A percentile compares a stretch with the other conserved stretches of the same genome.
phyloP scores from a whole-genome alignment of 2,797 vertebrate genomes.

The Fistularia tabacaria region DNA sequence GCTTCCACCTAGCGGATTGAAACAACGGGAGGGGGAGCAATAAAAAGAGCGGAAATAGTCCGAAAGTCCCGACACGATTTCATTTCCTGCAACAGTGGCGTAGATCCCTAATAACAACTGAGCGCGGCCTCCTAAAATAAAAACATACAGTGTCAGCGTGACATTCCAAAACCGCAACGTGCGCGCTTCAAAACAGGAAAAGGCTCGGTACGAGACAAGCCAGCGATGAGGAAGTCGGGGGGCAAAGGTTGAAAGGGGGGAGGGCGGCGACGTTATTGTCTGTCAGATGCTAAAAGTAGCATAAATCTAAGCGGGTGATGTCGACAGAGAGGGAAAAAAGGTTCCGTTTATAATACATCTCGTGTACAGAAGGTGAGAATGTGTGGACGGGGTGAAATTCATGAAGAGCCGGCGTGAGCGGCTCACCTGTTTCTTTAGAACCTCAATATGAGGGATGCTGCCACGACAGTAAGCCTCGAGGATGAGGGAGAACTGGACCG shows the following conservation, averaged over 20 bases:
- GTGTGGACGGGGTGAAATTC: background rate
- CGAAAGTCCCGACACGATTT: too few relatives aligned
- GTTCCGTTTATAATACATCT: background rate
- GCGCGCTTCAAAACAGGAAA: slow-evolving; percentile 54
- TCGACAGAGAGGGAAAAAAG: background rate
- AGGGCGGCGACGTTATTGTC: slow-evolving; percentile 27
- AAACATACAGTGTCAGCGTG: slow-evolving; percentile 16
- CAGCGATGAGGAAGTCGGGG: slow-evolving; percentile 44
- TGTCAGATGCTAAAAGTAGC: slow-evolving; percentile 39
- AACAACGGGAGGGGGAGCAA: too few relatives aligned
- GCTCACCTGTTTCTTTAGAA: slow-evolving; percentile 92
- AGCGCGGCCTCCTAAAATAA: slow-evolving; percentile 2
- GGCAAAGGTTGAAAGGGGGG: slow-evolving; percentile 37
- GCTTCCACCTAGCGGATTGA: slow-evolving; percentile 84
- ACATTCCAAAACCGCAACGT: background rate
- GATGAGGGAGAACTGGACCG: slow-evolving; percentile 90
- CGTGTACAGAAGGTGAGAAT: too few relatives aligned
- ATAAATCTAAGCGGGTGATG: slow-evolving; percentile 2
- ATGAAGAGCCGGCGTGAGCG: background rate
- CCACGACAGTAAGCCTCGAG: slow-evolving; percentile 95
- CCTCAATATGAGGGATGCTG: slow-evolving; percentile 95
- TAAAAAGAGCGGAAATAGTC: too few relatives aligned
- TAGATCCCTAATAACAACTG: background rate
- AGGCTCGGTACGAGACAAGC: slow-evolving; percentile 24
- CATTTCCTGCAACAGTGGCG: too few relatives aligned